Evolutionary conservation across 2,888 invertebrate species (phyloP).

Genomic region (Platycnemis pennipes): DNA sequence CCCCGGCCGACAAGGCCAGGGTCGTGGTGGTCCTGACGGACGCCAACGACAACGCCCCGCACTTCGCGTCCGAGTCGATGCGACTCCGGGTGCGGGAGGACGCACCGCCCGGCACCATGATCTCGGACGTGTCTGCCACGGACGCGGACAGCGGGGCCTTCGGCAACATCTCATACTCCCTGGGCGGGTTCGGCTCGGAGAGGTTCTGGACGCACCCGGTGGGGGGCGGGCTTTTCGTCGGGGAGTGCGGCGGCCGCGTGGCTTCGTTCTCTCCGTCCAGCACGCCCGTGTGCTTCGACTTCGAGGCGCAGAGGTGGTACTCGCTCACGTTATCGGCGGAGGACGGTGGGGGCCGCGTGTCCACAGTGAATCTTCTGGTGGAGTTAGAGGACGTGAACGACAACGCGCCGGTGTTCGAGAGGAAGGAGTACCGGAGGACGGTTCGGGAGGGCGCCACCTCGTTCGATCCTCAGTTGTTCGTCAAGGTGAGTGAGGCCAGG

Average conservation of each 20-base stretch:
- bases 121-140: slow-evolving; percentile 85
- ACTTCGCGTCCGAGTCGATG: slow-evolving; percentile 84
- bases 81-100: slow-evolving; percentile 86
- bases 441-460: slow-evolving; percentile 88
- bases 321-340: slow-evolving; percentile 89
- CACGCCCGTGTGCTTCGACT: slow-evolving; percentile 81
- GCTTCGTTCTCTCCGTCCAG: neutral
- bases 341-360: slow-evolving; percentile 89
- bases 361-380: slow-evolving; percentile 86
- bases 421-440: slow-evolving; percentile 86
- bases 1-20: slow-evolving; percentile 78
- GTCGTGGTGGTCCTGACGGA: slow-evolving; percentile 86
- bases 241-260: slow-evolving; percentile 74
- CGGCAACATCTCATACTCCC: slow-evolving; percentile 86
- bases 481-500: slow-evolving; percentile 84
- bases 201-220: slow-evolving; percentile 86
- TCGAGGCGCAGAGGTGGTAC: slow-evolving; percentile 90
- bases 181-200: slow-evolving; percentile 90
- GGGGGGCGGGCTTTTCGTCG: slow-evolving; percentile 86
- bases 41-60: slow-evolving; percentile 90
- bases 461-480: slow-evolving; percentile 90
- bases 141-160: slow-evolving; percentile 88
- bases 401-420: slow-evolving; percentile 87
- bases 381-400: slow-evolving; percentile 89
- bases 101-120: slow-evolving; percentile 82